Evolutionary conservation across 2,113 vertebrate species (phyloP), one percentile per base, ranked within the genome.

Genomic region (Jaculus jaculus): DNA sequence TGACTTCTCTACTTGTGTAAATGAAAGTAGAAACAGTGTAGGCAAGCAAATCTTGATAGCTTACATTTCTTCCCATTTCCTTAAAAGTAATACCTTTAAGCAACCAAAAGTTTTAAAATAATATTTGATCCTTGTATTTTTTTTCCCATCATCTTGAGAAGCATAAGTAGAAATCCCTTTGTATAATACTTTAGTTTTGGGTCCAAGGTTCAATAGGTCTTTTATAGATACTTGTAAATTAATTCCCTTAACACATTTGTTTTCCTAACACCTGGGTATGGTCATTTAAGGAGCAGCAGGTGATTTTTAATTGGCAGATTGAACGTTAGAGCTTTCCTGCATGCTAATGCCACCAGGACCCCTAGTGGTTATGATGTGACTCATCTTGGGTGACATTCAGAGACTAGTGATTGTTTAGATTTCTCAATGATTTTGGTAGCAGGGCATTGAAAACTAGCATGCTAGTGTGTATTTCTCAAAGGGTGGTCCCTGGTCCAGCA

Each of bases 141-240:
- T 72, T 26, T 75, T 7, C 66, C 24, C 54, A 47, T 3, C 42
- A 58, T 3, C 65, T 54, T 83, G 81, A 82, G 81, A 72, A 24
- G 7, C 74, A 26, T 80, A n/a, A n/a, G 7, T 75, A 87, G 72
- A 63, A 82, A 93, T 93, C 10, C 21, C 11, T 81, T 24, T 30
- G 63, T 60, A 78, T 81, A n/a, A 84, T 69, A 10, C 18, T 72
- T 30, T 42, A 9, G 69, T 78, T 26, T 72, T 71, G 69, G 39
- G 21, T 68, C 68, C 83, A n/a, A 61, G 42, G 9, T 65, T 16
- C 12, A 61, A 1, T 51, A 78, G 58, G 18, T 86, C 51, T 89
- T 86, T 87, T 71, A 84, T 28, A 78, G 65, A 30, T 90, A 85
- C 74, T 68, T 83, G 47, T 16, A 88, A 84, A 83, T 42, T n/a